Base-by-base conservation (phyloP, 2,113 vertebrate genomes). In the Ia io region DNA sequence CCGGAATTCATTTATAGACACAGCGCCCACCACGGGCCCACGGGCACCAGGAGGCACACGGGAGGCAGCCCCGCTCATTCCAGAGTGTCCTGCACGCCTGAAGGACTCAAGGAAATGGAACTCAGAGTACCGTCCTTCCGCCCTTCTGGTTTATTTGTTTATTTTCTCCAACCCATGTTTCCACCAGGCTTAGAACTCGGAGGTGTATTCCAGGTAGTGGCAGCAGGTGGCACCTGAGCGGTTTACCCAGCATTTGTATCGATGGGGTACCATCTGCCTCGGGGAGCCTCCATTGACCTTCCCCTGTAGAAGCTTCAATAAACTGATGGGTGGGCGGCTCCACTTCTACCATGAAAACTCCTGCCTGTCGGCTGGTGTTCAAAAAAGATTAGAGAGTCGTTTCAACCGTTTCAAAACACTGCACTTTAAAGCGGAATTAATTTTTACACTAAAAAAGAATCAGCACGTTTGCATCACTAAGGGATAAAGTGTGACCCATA, bases 281-380 rank as follows among this genome's bases (percentile, higher is more conserved):
- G 7, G 11, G 47, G 37, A 32, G 76, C 35, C 5, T 1, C 6
- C 9, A 6, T 0, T 3, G 44, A 42, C 9, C 11, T 2, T 18
- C 0, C 0, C n/a, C 17, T 18, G 42, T 13, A 5, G 37, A 1
- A 4, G 44, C 23, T 11, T 12, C 17, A 17, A 0, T 16, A n/a
- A 44, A 44, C 42, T 0, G n/a, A 17, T 35, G 44, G 44, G 44
- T 32, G 17, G 44, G 30, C 3, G 37, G 20, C 13, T 51, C 69
- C 63, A 1, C 25, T 44, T 53, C 82, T 3, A 1, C 42, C 2
- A 0, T 2, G 6, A 28, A 44, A 78, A 70, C 35, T 9, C 23
- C 5, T 4, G 11, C 73, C 35, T 3, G 16, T 9, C 63, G 35
- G 53, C 40, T 59, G 18, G 53, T 1, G 47, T 44, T 42, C 17